Percentiles rank a stretch among this genome's conserved stretches.
Evolutionary conservation across 2,888 invertebrate genomes (phyloP).

Genomic region (Chrysotoxum bicinctum): DNA sequence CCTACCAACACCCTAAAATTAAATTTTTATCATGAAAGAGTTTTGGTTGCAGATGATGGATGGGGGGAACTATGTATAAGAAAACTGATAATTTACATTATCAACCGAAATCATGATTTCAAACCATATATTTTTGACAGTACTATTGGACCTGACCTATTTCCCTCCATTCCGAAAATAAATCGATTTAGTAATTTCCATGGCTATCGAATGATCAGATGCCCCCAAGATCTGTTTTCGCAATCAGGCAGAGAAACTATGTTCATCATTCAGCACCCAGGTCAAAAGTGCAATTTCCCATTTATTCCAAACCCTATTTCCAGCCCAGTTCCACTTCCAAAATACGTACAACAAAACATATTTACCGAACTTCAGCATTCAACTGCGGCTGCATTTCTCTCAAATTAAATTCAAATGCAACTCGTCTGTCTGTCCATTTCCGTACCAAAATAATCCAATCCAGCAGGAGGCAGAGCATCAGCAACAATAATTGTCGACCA

Average conservation of each 20-base stretch:
- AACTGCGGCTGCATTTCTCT: slow-evolving; percentile 20
- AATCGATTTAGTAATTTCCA: neutral
- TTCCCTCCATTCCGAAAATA: neutral
- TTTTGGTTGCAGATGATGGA: too few species aligned
- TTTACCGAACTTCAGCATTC: neutral
- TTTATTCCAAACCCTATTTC: slow-evolving; percentile 57
- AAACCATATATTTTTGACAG: too few species aligned
- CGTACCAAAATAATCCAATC: slow-evolving; percentile 22
- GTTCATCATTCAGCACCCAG: slow-evolving; percentile 59
- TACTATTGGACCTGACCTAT: too few species aligned
- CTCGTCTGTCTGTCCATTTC: slow-evolving; percentile 26
- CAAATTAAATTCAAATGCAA: slow-evolving; percentile 61
- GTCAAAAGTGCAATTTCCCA: slow-evolving; percentile 61
- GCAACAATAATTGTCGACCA: slow-evolving; percentile 66
- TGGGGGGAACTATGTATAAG: too few species aligned
- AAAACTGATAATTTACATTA: too few species aligned
- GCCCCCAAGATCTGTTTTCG: neutral
- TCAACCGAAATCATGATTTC: too few species aligned
- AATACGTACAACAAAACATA: neutral
- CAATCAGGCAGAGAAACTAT: slow-evolving; percentile 1
- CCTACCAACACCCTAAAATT: too few species aligned
- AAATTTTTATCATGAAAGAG: too few species aligned
- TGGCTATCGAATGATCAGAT: neutral
- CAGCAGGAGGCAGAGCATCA: slow-evolving; percentile 55
- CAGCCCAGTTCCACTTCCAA: slow-evolving; percentile 41